Conservation (phyloP, 2,113 vertebrate genomes). For the Salvelinus namaycush region DNA sequence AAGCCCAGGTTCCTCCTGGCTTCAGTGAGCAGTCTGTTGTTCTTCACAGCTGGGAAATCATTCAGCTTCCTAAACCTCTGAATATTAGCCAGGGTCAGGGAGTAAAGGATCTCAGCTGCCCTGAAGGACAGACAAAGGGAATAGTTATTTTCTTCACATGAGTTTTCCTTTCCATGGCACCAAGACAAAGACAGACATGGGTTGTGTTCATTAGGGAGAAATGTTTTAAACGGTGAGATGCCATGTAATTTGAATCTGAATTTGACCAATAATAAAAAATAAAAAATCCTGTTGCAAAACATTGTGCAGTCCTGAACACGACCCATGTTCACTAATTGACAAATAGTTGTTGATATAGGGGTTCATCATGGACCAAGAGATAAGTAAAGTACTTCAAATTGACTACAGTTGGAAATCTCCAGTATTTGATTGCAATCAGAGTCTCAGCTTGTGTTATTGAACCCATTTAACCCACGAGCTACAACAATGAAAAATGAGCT, state of each 20-base stretch:
- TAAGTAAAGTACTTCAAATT: background rate
- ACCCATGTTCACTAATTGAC: background rate
- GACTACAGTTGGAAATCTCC: background rate
- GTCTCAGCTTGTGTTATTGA: background rate
- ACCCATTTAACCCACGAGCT: background rate
- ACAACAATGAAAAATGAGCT: background rate
- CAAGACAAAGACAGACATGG: background rate
- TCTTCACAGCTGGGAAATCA: constrained; percentile 76
- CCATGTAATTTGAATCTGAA: too few species aligned
- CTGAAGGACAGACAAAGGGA: constrained; percentile 58
- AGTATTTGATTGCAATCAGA: background rate
- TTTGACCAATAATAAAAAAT: too few species aligned
- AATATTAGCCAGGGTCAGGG: constrained; percentile 79
- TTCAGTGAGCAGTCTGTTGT: constrained; percentile 77
- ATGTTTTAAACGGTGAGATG: too few species aligned
- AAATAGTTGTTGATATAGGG: background rate
- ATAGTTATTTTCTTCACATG: background rate
- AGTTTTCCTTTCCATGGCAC: background rate
- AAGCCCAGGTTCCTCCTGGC: constrained; percentile 84
- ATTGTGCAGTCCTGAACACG: too few species aligned
- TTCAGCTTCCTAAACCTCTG: constrained; percentile 66
- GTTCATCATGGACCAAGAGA: background rate
- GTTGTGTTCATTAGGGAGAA: too few species aligned
- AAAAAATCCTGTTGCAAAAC: too few species aligned
- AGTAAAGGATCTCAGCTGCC: constrained; percentile 88